These are phyloP conservation scores for Eupristina koningsbergeri DNA, from an alignment of 1,140 invertebrate genomes.

Conservation along the genomic window DNA sequence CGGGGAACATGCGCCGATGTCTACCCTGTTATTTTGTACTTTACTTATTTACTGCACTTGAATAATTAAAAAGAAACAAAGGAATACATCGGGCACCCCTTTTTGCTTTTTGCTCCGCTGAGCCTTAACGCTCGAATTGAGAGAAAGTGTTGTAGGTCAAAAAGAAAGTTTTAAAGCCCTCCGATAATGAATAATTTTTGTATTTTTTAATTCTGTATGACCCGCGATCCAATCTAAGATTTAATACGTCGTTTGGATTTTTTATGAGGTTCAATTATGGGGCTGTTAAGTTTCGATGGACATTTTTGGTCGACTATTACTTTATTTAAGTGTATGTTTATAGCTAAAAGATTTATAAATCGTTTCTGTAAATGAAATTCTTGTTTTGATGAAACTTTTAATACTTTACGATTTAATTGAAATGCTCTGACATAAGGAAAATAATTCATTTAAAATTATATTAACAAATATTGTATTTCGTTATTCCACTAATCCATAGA, in stretches of 20 bases:
- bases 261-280: constrained; percentile 41
- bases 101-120: not conserved
- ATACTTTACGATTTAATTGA: not conserved
- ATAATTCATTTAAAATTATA: not conserved
- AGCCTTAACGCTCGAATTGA: not conserved
- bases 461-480: not conserved
- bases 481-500: too few relatives aligned
- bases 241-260: constrained; percentile 34
- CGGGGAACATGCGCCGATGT: not conserved
- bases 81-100: not conserved
- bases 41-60: not conserved
- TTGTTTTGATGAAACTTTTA: constrained; percentile 12
- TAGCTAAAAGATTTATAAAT: constrained; percentile 28
- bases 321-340: constrained; percentile 36
- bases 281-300: constrained; percentile 29
- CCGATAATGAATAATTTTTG: constrained; percentile 18
- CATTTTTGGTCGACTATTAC: constrained; percentile 37
- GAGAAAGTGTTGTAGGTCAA: not conserved
- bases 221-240: constrained; percentile 6
- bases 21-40: not conserved
- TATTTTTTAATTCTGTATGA: constrained; percentile 14
- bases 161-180: not conserved
- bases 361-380: constrained; percentile 24
- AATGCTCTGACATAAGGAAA: not conserved
- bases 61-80: constrained; percentile 15